Conservation (phyloP, 2,113 vertebrate species). For the Periophthalmodon schlosseri region DNA sequence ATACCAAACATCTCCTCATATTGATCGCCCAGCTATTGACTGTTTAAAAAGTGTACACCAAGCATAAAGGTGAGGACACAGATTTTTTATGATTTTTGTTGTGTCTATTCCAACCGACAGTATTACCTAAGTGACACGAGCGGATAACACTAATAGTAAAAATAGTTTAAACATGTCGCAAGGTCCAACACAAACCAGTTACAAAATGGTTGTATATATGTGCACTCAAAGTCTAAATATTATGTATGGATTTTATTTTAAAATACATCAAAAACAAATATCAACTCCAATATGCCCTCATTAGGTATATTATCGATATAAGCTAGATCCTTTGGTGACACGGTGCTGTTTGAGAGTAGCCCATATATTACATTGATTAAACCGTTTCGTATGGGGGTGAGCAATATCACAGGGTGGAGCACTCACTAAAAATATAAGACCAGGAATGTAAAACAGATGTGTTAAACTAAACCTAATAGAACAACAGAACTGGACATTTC, state of each 20-base stretch:
- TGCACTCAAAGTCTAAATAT: neutral
- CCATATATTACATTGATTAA: neutral
- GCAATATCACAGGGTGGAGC: neutral
- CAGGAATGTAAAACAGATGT: constrained; percentile 10
- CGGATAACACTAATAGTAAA: neutral
- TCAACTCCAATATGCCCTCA: too few species aligned
- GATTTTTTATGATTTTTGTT: too few species aligned
- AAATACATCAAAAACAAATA: too few species aligned
- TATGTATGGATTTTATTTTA: too few species aligned
- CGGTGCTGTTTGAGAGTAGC: neutral
- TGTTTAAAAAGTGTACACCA: neutral
- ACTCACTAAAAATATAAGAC: constrained; percentile 13
- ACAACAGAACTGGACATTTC: neutral
- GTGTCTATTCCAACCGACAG: too few species aligned
- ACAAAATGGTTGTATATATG: neutral
- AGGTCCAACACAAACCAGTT: neutral
- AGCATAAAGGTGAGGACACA: neutral
- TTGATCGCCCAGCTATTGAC: neutral
- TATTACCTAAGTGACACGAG: too few species aligned
- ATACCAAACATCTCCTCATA: neutral
- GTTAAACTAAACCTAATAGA: constrained; percentile 10
- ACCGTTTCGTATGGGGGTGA: constrained; percentile 17
- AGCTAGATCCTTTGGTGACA: neutral
- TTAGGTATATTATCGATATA: too few species aligned
- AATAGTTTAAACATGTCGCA: neutral